Evolutionary conservation across 2,113 vertebrate genomes (phyloP), one percentile per base, ranked within the genome.

Genomic region (Seriola quinqueradiata): DNA sequence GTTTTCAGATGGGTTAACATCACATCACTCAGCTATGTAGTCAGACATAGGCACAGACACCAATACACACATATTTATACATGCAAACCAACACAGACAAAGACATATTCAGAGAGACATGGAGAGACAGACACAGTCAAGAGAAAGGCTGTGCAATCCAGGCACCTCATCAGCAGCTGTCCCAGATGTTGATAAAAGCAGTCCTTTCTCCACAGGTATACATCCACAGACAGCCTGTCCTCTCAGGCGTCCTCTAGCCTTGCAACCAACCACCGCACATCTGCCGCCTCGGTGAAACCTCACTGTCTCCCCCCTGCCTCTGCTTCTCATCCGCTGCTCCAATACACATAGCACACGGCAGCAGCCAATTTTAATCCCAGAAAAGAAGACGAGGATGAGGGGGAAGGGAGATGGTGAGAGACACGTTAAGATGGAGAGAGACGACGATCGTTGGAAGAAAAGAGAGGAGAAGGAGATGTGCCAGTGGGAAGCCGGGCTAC

Each of bases 401-500:
- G 89, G 90, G 88, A 85, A 88, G 89, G 87, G 89, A 87, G 72
- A 89, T 36, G 83, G 46, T 81, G 73, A 88, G 88, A 76, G 77
- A 87, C 75, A 50, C 57, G 40, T 80, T 79, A 84, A 86, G 81
- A 90, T 80, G 84, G 76, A 78, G 91, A 88, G 82, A 92, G 85
- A 89, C 87, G 86, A 92, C 92, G 90, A 91, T 84, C 87, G 84
- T 92, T 79, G 75, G 89, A 86, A 94, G 90, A 89, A 88, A 91
- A 93, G 89, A 91, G 85, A 90, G 82, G 87, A 93, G 86, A 91
- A 88, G 89, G 85, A 90, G 90, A 92, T 89, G 90, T 93, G 92
- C 94, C 90, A 90, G 92, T 88, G 87, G 89, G 92, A 91, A 93
- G 91, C 93, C 91, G 87, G 92, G 92, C 91, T 93, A 86, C 83